These are phyloP conservation scores for Cyanoderma ruficeps DNA, from an alignment of 2,113 vertebrate species.

Conservation along the genomic window DNA sequence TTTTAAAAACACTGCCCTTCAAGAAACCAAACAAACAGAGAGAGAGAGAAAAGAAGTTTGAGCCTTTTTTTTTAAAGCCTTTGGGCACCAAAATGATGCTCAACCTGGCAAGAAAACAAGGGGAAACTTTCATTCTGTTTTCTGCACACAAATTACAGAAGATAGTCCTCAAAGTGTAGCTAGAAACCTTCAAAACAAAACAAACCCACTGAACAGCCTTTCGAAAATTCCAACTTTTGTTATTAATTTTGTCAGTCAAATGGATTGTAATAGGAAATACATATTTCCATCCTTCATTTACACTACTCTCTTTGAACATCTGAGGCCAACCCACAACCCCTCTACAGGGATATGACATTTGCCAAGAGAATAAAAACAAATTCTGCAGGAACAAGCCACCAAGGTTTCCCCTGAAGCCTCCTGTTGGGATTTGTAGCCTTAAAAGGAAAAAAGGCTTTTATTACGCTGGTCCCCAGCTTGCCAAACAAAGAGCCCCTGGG, in stretches of 20 bases:
- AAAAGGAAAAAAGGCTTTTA: background rate
- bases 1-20: background rate
- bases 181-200: background rate
- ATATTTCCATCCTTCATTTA: background rate
- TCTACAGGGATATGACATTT: background rate
- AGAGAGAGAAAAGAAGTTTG: rapidly evolving
- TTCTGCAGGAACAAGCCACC: background rate
- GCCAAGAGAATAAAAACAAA: background rate
- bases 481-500: background rate
- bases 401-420: background rate
- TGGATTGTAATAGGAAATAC: background rate
- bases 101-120: background rate
- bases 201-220: background rate
- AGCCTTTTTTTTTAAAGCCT: background rate
- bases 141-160: background rate
- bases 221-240: background rate
- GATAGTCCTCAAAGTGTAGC: background rate
- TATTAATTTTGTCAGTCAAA: constrained; percentile 7
- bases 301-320: background rate
- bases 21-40: background rate
- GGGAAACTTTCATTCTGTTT: background rate
- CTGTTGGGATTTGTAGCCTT: background rate
- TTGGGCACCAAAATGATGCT: background rate
- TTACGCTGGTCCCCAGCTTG: background rate
- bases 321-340: background rate